Evolutionary conservation across 2,797 vertebrate species (phyloP).

Genomic region (Chloroceryle amazona): DNA sequence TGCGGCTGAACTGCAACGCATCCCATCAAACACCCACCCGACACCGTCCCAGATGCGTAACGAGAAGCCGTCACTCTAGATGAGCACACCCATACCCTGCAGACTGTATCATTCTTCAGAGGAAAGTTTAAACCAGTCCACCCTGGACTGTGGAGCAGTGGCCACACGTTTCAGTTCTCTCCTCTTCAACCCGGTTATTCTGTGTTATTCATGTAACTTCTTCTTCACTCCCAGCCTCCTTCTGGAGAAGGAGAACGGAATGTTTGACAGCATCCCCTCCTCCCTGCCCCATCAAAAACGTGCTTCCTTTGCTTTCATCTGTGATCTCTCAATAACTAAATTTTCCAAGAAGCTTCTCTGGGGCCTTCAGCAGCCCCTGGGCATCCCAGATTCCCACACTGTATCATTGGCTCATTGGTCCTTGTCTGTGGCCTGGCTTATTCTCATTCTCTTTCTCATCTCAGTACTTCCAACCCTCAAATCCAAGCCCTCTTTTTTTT

Average conservation of each 20-base stretch:
- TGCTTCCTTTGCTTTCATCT: neutral
- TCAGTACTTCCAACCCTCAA: neutral
- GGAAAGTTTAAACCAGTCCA: neutral
- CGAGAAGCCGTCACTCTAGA: neutral
- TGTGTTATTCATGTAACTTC: neutral
- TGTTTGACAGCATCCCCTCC: neutral
- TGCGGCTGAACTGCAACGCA: neutral
- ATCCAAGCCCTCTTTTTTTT: neutral
- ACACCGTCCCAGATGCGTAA: fast-evolving
- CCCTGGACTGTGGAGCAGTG: neutral
- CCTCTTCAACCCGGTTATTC: neutral
- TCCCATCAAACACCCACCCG: neutral
- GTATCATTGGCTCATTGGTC: fast-evolving
- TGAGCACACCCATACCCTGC: neutral
- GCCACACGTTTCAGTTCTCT: neutral
- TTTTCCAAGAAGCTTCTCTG: neutral
- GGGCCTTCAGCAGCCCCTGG: neutral
- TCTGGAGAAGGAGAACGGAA: neutral
- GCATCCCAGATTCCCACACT: neutral
- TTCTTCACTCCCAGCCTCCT: neutral
- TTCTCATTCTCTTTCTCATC: neutral
- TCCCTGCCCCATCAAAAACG: neutral
- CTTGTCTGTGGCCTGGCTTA: neutral
- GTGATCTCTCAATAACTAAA: neutral
- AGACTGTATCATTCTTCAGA: neutral